phyloP scores from a whole-genome alignment of 2,113 vertebrate genomes.

The Pedionomus torquatus region DNA sequence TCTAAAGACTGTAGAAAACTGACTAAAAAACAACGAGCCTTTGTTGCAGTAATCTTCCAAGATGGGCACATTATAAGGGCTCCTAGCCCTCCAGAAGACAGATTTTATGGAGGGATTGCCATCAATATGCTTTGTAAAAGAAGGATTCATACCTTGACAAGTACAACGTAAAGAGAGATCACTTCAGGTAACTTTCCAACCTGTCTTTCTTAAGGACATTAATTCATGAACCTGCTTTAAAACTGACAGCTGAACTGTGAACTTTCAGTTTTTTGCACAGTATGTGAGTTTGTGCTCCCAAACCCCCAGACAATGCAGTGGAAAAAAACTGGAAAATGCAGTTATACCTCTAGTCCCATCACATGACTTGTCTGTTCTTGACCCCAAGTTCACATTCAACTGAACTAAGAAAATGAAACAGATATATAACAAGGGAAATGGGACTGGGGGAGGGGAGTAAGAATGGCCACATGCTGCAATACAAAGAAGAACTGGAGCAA shows the following conservation, averaged over 20 bases:
- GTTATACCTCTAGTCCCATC: conserved; percentile 17
- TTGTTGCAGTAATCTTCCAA: background rate
- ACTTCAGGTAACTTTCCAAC: background rate
- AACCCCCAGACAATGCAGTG: background rate
- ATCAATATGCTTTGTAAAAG: background rate
- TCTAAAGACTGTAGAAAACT: background rate
- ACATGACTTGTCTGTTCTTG: conserved; percentile 54
- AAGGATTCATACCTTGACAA: background rate
- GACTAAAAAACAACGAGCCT: background rate
- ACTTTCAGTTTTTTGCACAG: background rate
- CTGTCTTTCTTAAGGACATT: conserved; percentile 17
- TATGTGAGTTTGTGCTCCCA: conserved; percentile 3
- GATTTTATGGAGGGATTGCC: background rate
- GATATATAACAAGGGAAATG: conserved; percentile 40
- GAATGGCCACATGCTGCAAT: conserved; percentile 41
- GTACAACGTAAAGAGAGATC: background rate
- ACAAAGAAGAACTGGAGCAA: conserved; percentile 43
- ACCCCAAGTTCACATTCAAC: conserved; percentile 51
- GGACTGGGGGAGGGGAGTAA: conserved; percentile 9
- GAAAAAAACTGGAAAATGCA: conserved; percentile 55
- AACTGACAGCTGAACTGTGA: conserved; percentile 49
- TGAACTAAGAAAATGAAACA: conserved; percentile 63
- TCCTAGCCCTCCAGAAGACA: background rate
- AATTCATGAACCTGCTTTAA: background rate
- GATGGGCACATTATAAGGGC: background rate